Evolutionary conservation across 2,888 invertebrate species (phyloP), one percentile per base, ranked within the genome.

Genomic region (Ichneumoninae sp.): DNA sequence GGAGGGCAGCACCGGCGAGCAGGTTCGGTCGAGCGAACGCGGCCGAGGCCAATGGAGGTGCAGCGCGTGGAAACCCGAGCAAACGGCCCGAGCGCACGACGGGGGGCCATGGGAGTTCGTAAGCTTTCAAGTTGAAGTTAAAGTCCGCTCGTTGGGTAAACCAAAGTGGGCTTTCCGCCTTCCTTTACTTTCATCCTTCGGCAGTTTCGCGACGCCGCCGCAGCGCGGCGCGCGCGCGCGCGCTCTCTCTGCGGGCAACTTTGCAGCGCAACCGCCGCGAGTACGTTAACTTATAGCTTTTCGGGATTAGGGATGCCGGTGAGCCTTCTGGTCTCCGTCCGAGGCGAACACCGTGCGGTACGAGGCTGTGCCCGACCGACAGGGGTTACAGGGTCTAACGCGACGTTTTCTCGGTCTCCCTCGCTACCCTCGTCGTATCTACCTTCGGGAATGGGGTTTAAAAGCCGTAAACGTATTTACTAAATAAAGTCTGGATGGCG

Each of bases 61-160:
- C n/a, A 4, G 60, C 47, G 47, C 66, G 74, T 40, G 47, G 54
- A 60, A 76, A 63, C 10, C 70, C 65, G 30, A 30, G 22, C 2
- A 19, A 57, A 26, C 60, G 54, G 40, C 71, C 44, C 73, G 81
- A 74, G 65, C 73, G 81, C 77, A 78, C 81, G 71, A 1, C 22
- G 73, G 63, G 47, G 40, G 40, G 52, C 22, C 73, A 66, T 52
- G 75, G 40, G 50, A 65, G 70, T 75, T 66, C 57, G 65, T 68
- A 78, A 69, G 77, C 65, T 82, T 71, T 78, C 74, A 78, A 81
- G 74, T 84, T 78, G 65, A 79, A 85, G 77, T 74, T 84, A 63
- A 84, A 84, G 84, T 85, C 84, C 84, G 82, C 82, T 82, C 81
- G 84, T 85, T 85, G 78, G 75, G 84, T 70, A 78, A 85, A 85